phyloP scores from a whole-genome alignment of 2,113 vertebrate species.

The Phrynosoma platyrhinos region DNA sequence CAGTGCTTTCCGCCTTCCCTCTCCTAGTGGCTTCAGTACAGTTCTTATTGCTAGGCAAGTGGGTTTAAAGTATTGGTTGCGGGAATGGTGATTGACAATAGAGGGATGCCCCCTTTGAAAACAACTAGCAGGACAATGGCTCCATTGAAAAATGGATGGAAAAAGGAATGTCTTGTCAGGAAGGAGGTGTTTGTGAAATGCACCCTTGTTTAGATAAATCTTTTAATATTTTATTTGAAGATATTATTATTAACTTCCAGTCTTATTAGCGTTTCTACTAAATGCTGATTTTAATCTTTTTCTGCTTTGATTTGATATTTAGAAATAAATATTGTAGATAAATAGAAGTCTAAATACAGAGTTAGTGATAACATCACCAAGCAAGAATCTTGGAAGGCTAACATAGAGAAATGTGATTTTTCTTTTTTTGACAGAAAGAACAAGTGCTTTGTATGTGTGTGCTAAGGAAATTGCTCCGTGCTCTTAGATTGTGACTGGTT shows the following conservation, averaged over 20 bases:
- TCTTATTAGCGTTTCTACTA: conserved; percentile 28
- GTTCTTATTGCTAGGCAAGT: background rate
- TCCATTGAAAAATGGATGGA: background rate
- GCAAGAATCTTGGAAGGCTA: conserved; percentile 14
- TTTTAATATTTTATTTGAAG: conserved; percentile 45
- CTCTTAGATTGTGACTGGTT: conserved; percentile 17
- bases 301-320: conserved; percentile 23
- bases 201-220: background rate
- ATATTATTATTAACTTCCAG: conserved; percentile 34
- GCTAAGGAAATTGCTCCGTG: conserved; percentile 40
- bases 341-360: conserved; percentile 45
- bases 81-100: background rate
- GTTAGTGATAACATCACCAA: conserved; percentile 9
- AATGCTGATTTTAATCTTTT: conserved; percentile 37
- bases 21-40: background rate
- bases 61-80: background rate
- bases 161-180: background rate
- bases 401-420: background rate
- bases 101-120: background rate
- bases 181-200: background rate
- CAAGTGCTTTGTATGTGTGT: conserved; percentile 54
- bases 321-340: too few relatives aligned
- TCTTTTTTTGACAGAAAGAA: conserved; percentile 39
- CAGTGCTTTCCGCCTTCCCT: background rate
- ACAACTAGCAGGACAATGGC: background rate